Evolutionary conservation across 2,113 vertebrate species (phyloP).

Genomic region (Tetrax tetrax): DNA sequence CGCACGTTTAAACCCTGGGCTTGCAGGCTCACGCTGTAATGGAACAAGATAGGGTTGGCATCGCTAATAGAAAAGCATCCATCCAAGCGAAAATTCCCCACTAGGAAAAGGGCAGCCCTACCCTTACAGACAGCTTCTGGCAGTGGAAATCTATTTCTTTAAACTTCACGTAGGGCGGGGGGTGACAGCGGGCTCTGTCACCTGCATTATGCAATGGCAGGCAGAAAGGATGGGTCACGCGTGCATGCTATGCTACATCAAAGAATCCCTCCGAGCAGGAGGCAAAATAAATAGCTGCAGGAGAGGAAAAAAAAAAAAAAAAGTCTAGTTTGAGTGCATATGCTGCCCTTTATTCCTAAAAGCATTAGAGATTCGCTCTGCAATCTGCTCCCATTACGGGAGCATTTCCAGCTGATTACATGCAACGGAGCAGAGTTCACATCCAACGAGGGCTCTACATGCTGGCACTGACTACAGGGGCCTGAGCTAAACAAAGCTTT

Average conservation of each 20-base stretch:
- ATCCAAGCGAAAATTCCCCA: background rate
- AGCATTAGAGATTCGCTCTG: conserved; percentile 2
- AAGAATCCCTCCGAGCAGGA: background rate
- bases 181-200: background rate
- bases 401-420: conserved; percentile 36
- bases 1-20: background rate
- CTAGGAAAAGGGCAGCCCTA: background rate
- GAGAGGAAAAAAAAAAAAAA: background rate
- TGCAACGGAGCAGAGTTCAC: background rate
- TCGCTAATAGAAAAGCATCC: background rate
- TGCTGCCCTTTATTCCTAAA: conserved; percentile 39
- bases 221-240: background rate
- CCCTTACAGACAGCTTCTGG: background rate
- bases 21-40: background rate
- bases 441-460: background rate
- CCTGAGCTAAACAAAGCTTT: background rate
- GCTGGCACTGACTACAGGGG: background rate
- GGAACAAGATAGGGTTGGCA: background rate
- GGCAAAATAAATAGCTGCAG: conserved; percentile 41
- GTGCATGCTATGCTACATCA: background rate
- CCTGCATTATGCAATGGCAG: background rate
- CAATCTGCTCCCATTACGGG: background rate
- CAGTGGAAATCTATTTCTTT: conserved; percentile 1
- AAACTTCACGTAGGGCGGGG: background rate
- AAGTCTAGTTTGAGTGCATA: conserved; percentile 1